phyloP scores from a whole-genome alignment of 2,888 invertebrate genomes.

The Megamerina dolium region DNA sequence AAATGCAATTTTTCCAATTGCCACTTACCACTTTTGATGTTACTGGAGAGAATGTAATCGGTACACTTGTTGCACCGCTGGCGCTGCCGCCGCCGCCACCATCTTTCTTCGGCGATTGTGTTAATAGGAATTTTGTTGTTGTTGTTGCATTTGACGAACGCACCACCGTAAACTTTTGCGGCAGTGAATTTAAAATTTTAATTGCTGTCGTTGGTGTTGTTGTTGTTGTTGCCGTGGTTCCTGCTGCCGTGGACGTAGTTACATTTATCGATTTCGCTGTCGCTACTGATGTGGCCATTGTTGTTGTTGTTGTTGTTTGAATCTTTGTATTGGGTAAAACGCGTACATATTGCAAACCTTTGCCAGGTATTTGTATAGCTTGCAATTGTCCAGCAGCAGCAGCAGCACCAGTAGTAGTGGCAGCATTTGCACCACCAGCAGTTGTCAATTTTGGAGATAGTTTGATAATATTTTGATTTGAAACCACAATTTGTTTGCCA shows the following conservation, averaged over 20 bases:
- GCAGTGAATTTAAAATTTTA: conserved; percentile 20
- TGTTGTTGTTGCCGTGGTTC: conserved; percentile 4
- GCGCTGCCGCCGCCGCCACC: too few relatives aligned
- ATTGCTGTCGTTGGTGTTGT: conserved; percentile 10
- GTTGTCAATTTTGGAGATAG: conserved; percentile 32
- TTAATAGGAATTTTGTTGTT: conserved; percentile 33
- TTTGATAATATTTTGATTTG: conserved; percentile 42
- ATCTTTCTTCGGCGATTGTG: conserved; percentile 31
- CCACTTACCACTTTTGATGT: conserved; percentile 22
- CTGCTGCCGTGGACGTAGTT: conserved; percentile 4
- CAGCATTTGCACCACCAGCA: conserved; percentile 2
- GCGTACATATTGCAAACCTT: conserved; percentile 61
- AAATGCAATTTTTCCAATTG: too few relatives aligned
- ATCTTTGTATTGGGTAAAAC: conserved; percentile 52
- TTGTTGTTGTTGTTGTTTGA: conserved; percentile 2
- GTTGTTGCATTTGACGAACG: conserved; percentile 23
- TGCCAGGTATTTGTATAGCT: conserved; percentile 41
- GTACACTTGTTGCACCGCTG: too few relatives aligned
- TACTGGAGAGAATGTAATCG: conserved; percentile 17
- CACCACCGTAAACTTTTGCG: conserved; percentile 35
- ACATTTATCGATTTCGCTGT: conserved; percentile 3
- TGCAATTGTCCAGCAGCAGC: conserved; percentile 30
- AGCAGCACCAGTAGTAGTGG: conserved; percentile 1
- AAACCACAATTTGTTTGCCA: conserved; percentile 41
- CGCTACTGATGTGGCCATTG: not conserved